Base-by-base conservation (phyloP, 2,888 invertebrate genomes). In the Meandrusa payeni region DNA sequence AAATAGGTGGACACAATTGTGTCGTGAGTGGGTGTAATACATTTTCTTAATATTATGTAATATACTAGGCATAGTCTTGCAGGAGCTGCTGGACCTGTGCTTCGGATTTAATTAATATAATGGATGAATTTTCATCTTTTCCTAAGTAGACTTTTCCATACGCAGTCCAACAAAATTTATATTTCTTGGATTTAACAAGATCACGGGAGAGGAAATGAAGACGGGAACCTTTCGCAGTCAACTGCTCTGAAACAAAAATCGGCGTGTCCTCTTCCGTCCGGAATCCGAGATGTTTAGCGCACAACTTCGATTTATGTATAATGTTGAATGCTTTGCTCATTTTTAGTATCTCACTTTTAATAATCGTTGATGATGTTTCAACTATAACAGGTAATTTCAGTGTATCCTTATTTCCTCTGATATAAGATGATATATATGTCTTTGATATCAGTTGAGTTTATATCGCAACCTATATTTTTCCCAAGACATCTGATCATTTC, bases 121-220 rank as follows among this genome's bases (percentile, higher is more conserved):
- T 38, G 1, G 40, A 41, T 2, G 41, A 37, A 3, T 27, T 47
- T 11, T 47, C 47, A 2, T 27, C 22, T 24, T 44, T 48, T 6
- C 44, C 23, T 2, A 44, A 13, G 4, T 41, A 44, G 0, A 44
- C 26, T 13, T 45, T 43, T 0, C 39, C 55, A 7, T 43, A 47
- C 0, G 47, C 10, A 2, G 51, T 52, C 53, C 53, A 47, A 5
- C 54, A 54, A 27, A 46, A 54, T 31, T 50, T 49, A 11, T 45
- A 53, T 7, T 5, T 7, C n/a, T 45, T 51, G 4, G 46, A 24
- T 6, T 4, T 15, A 4, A 15, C 4, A 4, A 15, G 15, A 15
- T 15, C 15, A 3, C 4, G 15, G 2, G 2, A 26, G 17, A 12
- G 28, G 28, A 4, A 55, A 7, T 29, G 5, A 0, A 34, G 12